These are phyloP conservation scores for Venturia canescens DNA, from an alignment of 1,140 invertebrate species.

Conservation along the genomic window DNA sequence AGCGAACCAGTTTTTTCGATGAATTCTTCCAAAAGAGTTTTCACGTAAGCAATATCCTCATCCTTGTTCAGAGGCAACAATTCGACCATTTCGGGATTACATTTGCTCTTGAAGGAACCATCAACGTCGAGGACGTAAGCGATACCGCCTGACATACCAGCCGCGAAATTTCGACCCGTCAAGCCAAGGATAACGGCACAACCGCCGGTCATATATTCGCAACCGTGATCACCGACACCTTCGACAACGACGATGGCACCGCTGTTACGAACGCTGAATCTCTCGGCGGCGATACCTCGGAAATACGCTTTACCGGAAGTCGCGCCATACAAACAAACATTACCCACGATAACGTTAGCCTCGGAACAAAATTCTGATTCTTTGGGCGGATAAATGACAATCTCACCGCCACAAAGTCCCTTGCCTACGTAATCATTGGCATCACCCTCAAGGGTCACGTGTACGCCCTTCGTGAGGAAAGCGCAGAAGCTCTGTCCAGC, in stretches of 20 bases:
- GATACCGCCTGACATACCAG: slow-evolving; percentile 98
- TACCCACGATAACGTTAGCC: slow-evolving; percentile 97
- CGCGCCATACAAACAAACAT: slow-evolving; percentile 98
- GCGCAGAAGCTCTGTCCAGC: slow-evolving; percentile 99
- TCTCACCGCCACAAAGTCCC: slow-evolving; percentile 95
- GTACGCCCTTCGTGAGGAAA: slow-evolving; percentile 95
- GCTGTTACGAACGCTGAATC: slow-evolving; percentile 98
- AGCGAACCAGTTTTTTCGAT: slow-evolving; percentile 92
- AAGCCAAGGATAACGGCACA: slow-evolving; percentile 92
- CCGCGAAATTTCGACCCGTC: slow-evolving; percentile 98
- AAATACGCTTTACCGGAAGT: slow-evolving; percentile 96
- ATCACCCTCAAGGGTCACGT: slow-evolving; percentile 95
- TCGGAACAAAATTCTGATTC: slow-evolving; percentile 90
- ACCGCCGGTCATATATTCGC: slow-evolving; percentile 99
- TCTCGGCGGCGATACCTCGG: slow-evolving; percentile 96
- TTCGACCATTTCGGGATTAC: slow-evolving; percentile 95
- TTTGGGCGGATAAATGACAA: slow-evolving; percentile 96
- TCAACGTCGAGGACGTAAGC: slow-evolving; percentile 97
- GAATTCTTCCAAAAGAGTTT: slow-evolving; percentile 91
- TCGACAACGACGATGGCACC: slow-evolving; percentile 94
- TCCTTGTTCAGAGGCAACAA: slow-evolving; percentile 86
- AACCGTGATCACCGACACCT: slow-evolving; percentile 98
- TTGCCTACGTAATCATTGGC: slow-evolving; percentile 98
- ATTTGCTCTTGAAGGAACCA: slow-evolving; percentile 89
- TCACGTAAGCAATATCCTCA: slow-evolving; percentile 90